These are phyloP conservation scores for Sesamia nonagrioides DNA, from an alignment of 1,140 invertebrate species.

Conservation along the genomic window DNA sequence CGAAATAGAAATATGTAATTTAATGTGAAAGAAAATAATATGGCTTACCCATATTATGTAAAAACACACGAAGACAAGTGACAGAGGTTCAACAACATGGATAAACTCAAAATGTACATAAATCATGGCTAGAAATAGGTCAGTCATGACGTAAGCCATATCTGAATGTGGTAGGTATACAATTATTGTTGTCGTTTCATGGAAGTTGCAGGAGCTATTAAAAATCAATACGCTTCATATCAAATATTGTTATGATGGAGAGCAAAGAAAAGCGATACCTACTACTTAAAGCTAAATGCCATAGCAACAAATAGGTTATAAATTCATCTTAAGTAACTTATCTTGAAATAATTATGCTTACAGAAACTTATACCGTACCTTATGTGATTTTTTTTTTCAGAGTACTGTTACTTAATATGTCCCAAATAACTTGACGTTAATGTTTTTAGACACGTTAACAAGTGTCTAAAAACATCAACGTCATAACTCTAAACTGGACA, in stretches of 20 bases:
- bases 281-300: not conserved
- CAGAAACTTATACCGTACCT: not conserved
- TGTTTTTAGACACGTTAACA: not conserved
- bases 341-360: too few relatives aligned
- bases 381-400: not conserved
- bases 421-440: not conserved
- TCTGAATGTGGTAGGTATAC: conserved; percentile 15
- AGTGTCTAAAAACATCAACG: too few relatives aligned
- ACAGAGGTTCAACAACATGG: not conserved
- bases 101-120: conserved; percentile 18
- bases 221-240: conserved; percentile 51
- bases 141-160: conserved; percentile 36
- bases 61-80: not conserved
- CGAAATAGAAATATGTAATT: not conserved
- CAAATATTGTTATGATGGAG: not conserved
- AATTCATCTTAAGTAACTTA: not conserved
- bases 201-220: conserved; percentile 54
- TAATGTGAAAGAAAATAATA: not conserved
- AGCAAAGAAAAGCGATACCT: not conserved
- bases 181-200: conserved; percentile 25
- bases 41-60: too few relatives aligned
- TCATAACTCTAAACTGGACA: too few relatives aligned
- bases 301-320: conserved; percentile 14
- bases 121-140: conserved; percentile 33
- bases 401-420: not conserved